Evolutionary conservation across 2,113 vertebrate species (phyloP).

Genomic region (Motacilla alba): DNA sequence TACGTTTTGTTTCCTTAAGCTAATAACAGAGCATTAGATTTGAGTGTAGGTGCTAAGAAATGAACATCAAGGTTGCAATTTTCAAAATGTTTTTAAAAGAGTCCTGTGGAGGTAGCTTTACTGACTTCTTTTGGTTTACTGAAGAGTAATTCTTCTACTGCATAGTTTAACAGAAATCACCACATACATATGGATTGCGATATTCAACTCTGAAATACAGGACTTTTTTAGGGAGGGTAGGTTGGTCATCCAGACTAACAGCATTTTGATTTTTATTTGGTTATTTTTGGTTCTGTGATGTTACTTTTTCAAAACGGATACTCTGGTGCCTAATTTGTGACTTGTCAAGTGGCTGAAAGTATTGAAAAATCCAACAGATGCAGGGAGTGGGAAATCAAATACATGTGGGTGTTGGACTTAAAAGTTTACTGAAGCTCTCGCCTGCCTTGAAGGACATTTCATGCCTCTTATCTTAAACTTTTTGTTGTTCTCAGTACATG

Average conservation of each 20-base stretch:
- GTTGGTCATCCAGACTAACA: background rate
- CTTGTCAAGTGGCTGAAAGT: background rate
- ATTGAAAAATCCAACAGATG: background rate
- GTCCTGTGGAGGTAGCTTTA: background rate
- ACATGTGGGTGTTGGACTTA: background rate
- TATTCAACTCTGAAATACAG: background rate
- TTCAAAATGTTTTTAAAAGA: background rate
- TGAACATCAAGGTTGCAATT: background rate
- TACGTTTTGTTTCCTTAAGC: background rate
- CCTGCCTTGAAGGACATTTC: background rate
- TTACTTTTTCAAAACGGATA: background rate
- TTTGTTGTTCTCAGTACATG: background rate
- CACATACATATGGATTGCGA: fast-evolving
- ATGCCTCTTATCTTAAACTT: background rate
- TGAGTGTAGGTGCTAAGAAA: background rate
- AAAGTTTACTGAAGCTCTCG: background rate
- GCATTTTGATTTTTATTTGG: background rate
- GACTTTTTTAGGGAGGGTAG: background rate
- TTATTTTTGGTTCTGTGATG: background rate
- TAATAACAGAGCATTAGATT: background rate
- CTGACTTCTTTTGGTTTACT: background rate
- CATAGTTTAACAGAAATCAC: background rate
- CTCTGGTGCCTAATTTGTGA: background rate
- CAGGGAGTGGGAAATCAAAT: background rate
- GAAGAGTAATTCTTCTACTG: background rate